These are phyloP conservation scores for Gryon sp. DNA, from an alignment of 1,140 invertebrate genomes.

Conservation along the genomic window DNA sequence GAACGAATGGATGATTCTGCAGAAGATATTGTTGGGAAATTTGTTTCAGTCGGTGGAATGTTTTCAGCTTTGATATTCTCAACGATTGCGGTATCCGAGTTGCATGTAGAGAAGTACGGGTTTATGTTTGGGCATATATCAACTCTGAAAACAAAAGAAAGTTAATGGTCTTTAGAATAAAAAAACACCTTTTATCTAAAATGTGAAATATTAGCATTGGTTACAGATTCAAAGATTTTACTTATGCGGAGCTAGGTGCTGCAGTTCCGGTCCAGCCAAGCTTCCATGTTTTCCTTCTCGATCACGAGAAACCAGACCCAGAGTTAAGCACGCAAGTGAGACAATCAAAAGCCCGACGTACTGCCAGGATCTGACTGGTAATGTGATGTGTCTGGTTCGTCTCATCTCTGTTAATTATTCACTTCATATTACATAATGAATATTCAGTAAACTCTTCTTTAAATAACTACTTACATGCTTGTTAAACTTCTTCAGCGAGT, in stretches of 20 bases:
- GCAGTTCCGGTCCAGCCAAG: slow-evolving; percentile 72
- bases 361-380: slow-evolving; percentile 74
- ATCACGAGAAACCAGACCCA: slow-evolving; percentile 72
- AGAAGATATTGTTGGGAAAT: too few relatives aligned
- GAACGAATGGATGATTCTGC: too few relatives aligned
- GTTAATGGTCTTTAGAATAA: too few relatives aligned
- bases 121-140: slow-evolving; percentile 71
- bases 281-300: slow-evolving; percentile 73
- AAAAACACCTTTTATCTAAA: too few relatives aligned
- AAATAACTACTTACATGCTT: too few relatives aligned
- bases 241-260: slow-evolving; percentile 73
- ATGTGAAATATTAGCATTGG: too few relatives aligned
- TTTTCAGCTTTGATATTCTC: neutral
- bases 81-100: neutral
- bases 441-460: too few relatives aligned
- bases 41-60: neutral
- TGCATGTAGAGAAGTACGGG: slow-evolving; percentile 33
- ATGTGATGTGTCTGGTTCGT: slow-evolving; percentile 70
- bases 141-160: slow-evolving; percentile 68
- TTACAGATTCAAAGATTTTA: too few relatives aligned
- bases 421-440: neutral
- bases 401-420: slow-evolving; percentile 68
- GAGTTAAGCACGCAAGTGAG: slow-evolving; percentile 73
- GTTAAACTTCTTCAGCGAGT: too few relatives aligned
- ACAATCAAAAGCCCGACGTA: slow-evolving; percentile 73